Evolutionary conservation across 2,113 vertebrate species (phyloP).

Genomic region (Chlamydotis undulata): DNA sequence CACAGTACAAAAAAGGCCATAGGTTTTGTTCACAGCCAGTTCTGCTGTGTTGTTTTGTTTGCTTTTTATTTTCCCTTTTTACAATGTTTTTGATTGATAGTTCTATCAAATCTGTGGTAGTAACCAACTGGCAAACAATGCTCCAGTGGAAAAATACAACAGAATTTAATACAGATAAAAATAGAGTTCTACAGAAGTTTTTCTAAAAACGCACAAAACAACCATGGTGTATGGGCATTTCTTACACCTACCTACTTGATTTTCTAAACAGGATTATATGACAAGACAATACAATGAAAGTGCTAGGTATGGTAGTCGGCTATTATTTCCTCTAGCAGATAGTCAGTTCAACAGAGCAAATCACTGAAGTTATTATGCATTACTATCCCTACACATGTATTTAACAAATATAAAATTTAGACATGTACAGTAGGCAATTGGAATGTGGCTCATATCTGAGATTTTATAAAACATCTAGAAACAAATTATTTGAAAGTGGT

Average conservation of each 20-base stretch:
- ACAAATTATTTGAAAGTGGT: background rate
- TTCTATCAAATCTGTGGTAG: slow-evolving; percentile 5
- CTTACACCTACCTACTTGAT: background rate
- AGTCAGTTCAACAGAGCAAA: background rate
- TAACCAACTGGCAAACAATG: background rate
- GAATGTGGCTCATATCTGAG: background rate
- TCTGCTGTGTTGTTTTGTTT: background rate
- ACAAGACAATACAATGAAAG: background rate
- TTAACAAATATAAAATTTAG: background rate
- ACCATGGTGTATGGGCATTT: background rate
- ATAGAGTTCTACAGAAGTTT: background rate
- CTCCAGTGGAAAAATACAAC: slow-evolving; percentile 8
- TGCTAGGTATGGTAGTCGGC: background rate
- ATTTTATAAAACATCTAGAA: background rate
- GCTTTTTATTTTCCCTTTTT: background rate
- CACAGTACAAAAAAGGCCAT: background rate
- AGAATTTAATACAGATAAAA: background rate
- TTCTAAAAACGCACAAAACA: background rate
- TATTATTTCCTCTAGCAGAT: background rate
- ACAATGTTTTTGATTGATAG: slow-evolving; percentile 11
- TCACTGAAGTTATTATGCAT: background rate
- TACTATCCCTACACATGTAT: background rate
- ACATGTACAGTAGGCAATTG: background rate
- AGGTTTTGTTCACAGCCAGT: background rate
- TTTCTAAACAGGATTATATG: background rate